phyloP scores from a whole-genome alignment of 2,797 vertebrate species.

The Acestrorhynchus altus region DNA sequence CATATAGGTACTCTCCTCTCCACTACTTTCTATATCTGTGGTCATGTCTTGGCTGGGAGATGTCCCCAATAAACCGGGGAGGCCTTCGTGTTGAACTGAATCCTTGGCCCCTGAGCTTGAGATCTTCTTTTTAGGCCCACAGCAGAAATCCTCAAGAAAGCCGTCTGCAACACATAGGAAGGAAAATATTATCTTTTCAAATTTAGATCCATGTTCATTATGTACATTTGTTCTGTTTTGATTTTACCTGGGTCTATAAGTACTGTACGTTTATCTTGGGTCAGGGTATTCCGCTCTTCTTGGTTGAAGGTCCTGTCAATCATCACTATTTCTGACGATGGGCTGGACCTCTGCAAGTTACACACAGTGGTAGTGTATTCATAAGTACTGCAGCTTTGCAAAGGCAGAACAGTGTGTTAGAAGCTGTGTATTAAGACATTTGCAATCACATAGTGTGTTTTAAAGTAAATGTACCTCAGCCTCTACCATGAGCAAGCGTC shows the following conservation, averaged over 20 bases:
- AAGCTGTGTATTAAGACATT: no score
- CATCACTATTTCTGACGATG: constrained; percentile 98
- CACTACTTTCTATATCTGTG: constrained; percentile 45
- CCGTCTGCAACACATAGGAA: constrained; percentile 78
- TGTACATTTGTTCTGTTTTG: background rate
- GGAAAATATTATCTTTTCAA: no score
- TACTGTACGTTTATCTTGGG: constrained; percentile 92
- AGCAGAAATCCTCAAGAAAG: constrained; percentile 96
- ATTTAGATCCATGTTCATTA: no score
- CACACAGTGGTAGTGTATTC: background rate
- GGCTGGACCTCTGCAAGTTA: constrained; percentile 85
- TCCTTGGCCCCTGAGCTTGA: constrained; percentile 46
- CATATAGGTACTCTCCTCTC: constrained; percentile 46
- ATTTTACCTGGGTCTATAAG: constrained; percentile 92
- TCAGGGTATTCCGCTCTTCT: constrained; percentile 91
- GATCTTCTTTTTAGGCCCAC: constrained; percentile 81
- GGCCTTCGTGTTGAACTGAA: constrained; percentile 62
- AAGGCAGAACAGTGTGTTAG: no score
- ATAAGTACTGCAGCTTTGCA: background rate
- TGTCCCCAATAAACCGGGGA: constrained; percentile 54
- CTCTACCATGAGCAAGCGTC: constrained; percentile 92
- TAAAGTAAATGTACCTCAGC: constrained; percentile 83
- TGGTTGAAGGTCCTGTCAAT: constrained; percentile 98
- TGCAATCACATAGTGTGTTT: constrained; percentile 4
- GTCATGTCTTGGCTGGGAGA: constrained; percentile 51